Conservation (phyloP, 2,113 vertebrate species). For the Gallinago undulata region DNA sequence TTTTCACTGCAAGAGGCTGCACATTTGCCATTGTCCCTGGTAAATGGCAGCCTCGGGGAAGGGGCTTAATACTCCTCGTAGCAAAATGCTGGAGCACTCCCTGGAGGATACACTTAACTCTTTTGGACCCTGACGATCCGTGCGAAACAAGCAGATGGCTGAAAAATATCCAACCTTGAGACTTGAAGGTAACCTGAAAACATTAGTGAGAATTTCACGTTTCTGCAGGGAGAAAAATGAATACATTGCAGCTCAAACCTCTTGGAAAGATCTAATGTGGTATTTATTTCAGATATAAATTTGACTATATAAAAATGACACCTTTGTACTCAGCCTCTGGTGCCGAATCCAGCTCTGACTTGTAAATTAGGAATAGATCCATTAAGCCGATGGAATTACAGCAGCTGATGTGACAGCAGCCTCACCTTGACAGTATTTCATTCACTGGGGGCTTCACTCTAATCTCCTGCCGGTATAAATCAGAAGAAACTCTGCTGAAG, state of each 20-base stretch:
- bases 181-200: neutral
- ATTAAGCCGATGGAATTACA: constrained; percentile 29
- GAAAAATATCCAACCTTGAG: neutral
- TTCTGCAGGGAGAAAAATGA: neutral
- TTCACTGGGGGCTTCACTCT: neutral
- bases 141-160: neutral
- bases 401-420: constrained; percentile 22
- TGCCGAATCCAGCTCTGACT: neutral
- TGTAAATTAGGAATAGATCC: constrained; percentile 38
- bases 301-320: constrained; percentile 34
- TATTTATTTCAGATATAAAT: constrained; percentile 57
- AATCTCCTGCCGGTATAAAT: neutral
- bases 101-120: neutral
- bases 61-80: neutral
- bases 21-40: neutral
- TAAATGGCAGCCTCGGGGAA: neutral
- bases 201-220: neutral
- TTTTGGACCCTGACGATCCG: neutral
- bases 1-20: neutral
- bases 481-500: neutral
- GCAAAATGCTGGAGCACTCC: neutral
- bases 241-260: neutral
- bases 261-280: neutral
- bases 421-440: constrained; percentile 30
- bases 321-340: neutral